Percentiles rank a stretch among this genome's conserved stretches.
Evolutionary conservation across 2,797 vertebrate species (phyloP).

Genomic region (Danio choprae): DNA sequence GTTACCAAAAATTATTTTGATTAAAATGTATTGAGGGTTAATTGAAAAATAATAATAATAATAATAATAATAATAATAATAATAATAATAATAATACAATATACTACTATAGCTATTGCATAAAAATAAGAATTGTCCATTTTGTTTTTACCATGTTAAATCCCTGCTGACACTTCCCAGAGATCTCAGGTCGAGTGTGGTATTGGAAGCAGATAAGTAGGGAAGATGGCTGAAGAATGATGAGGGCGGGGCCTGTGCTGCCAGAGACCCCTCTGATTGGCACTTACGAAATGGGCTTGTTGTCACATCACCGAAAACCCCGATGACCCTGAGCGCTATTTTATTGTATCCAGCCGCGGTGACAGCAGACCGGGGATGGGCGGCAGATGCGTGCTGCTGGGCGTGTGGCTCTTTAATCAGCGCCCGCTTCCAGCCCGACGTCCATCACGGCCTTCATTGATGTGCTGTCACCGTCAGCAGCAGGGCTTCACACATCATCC

Average conservation of each 20-base stretch:
- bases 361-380: conserved; percentile 32
- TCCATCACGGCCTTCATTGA: conserved; percentile 55
- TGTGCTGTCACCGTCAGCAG: conserved; percentile 52
- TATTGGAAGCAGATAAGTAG: not conserved
- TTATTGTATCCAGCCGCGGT: conserved; percentile 40
- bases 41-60: too few species aligned
- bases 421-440: conserved; percentile 32
- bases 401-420: conserved; percentile 58
- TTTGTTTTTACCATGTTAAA: not conserved
- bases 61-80: too few species aligned
- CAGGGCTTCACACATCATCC: conserved; percentile 41
- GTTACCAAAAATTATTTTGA: too few species aligned
- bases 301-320: conserved; percentile 52
- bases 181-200: not conserved
- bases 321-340: conserved; percentile 50
- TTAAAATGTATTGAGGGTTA: too few species aligned
- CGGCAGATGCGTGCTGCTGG: conserved; percentile 35
- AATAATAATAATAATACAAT: too few species aligned
- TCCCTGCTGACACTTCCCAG: not conserved
- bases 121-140: too few species aligned
- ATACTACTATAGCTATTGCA: too few species aligned
- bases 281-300: conserved; percentile 45
- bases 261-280: conserved; percentile 50
- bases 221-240: not conserved
- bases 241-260: conserved; percentile 13